These are phyloP conservation scores for Halcyon chelicuti DNA, from an alignment of 2,797 vertebrate genomes.

Conservation along the genomic window DNA sequence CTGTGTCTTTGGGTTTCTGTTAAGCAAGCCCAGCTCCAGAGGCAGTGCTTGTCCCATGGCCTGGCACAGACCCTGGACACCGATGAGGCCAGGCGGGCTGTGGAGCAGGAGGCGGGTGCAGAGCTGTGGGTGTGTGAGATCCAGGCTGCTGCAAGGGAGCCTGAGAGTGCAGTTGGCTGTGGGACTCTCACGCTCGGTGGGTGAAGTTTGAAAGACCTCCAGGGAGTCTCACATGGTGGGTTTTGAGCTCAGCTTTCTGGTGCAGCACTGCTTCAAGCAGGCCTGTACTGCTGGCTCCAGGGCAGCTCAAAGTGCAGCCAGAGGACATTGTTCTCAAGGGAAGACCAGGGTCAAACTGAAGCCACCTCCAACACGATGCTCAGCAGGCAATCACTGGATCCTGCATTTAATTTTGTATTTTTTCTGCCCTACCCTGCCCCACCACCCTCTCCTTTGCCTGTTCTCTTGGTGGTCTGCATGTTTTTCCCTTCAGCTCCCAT, in stretches of 20 bases:
- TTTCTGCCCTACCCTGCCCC: constrained; percentile 57
- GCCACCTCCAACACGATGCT: constrained; percentile 33
- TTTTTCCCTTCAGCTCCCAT: constrained; percentile 52
- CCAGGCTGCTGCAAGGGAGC: background rate
- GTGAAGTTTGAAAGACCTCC: constrained; percentile 36
- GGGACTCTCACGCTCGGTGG: constrained; percentile 6
- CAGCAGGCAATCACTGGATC: constrained; percentile 18
- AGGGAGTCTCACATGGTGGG: background rate
- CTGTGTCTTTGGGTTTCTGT: background rate
- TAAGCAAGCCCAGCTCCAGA: background rate
- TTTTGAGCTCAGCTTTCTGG: constrained; percentile 16
- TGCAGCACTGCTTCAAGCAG: constrained; percentile 3
- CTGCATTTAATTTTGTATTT: background rate
- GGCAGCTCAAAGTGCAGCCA: constrained; percentile 55
- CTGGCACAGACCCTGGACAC: background rate
- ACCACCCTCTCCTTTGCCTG: constrained; percentile 20
- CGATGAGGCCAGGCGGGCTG: fast-evolving
- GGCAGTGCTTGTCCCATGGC: background rate
- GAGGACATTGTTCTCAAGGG: constrained; percentile 50
- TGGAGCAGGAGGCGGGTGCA: background rate
- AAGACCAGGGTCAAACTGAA: constrained; percentile 45
- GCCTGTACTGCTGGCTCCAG: background rate
- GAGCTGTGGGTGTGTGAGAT: background rate
- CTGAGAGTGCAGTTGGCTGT: background rate
- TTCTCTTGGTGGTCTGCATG: constrained; percentile 59